A percentile compares a stretch with the other conserved stretches of the same genome.
phyloP scores from a whole-genome alignment of 2,888 invertebrate genomes.

The Papilio gigon region DNA sequence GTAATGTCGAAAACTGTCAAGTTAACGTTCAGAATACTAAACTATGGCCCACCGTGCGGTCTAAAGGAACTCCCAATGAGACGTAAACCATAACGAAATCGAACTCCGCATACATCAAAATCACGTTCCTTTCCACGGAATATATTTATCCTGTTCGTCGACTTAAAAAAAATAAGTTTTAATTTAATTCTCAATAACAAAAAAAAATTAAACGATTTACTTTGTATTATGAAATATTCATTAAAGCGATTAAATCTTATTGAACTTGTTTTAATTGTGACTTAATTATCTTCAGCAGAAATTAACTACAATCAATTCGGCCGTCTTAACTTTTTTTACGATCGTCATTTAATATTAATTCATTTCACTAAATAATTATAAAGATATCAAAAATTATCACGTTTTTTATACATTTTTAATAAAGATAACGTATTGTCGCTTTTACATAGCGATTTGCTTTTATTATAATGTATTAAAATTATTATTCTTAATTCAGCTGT shows the following conservation, averaged over 20 bases:
- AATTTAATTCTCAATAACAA: slow-evolving; percentile 19
- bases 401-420: no score
- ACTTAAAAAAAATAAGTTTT: slow-evolving; percentile 8
- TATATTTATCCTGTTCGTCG: slow-evolving; percentile 8
- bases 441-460: no score
- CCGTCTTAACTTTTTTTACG: slow-evolving; percentile 9
- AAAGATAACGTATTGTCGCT: no score
- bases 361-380: not conserved
- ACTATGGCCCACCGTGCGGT: not conserved
- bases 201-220: not conserved
- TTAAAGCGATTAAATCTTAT: slow-evolving; percentile 17
- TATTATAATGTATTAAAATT: no score
- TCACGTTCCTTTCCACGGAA: slow-evolving; percentile 14
- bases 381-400: no score
- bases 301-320: slow-evolving; percentile 1
- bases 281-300: slow-evolving; percentile 27
- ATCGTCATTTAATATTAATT: not conserved
- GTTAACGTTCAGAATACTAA: slow-evolving; percentile 6
- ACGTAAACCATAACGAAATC: slow-evolving; percentile 3
- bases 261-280: slow-evolving; percentile 24
- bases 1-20: not conserved
- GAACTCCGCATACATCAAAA: slow-evolving; percentile 27
- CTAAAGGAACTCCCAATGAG: slow-evolving; percentile 19
- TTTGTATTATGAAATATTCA: slow-evolving; percentile 14
- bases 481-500: no score